Evolutionary conservation across 35 echinoderm and acorn worm genomes (phyloP), one percentile per base, ranked within the genome.

Genomic region (Strongylocentrotus purpuratus): DNA sequence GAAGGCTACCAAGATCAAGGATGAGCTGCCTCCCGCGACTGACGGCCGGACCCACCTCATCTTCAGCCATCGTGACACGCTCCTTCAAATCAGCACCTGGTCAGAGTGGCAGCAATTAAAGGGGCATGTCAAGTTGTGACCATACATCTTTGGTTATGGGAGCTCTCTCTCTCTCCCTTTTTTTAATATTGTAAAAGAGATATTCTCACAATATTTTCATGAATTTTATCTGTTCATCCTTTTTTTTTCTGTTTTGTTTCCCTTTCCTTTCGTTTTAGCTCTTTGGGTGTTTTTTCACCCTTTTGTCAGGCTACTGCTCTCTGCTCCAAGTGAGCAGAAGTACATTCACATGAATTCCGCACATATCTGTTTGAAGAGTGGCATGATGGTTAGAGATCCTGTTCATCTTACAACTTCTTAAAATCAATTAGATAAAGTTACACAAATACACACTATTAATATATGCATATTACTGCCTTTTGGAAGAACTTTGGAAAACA

Each of bases 61-160:
- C 95, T 55, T 86, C 60, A 9, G 65, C 86, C 94, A 99, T 97
- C 48, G 70, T 97, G 18, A 52, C 96, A 46, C 98, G 90, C 71
- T 99, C 98, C 61, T 99, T 99, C 94, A 99, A 86, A 89, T 99
- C 98, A 31, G 98, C 98, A 61, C 98, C 98, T 99, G 94, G 65
- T 78, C 28, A 78, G 22, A 78, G 22, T 78, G 22, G 20, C 41
- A 86, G 78, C 22, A 86, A 41, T 13, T 25, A 32, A 46, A 92
- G 95, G 65, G 31, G 94, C 94, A 7, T 86, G 61, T 28, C 95
- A 91, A 31, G 95, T 92, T 86, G 46, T 88, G 31, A 94, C 85
- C 33, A 95, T 87, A 31, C 28, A 32, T 91, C 95, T 45, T 59
- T 59, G 52, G 5, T 28, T 78, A 78, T 28, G 22, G 65, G 65